Percentiles rank a stretch among this genome's conserved stretches.
Conservation (phyloP, 2,113 vertebrate species). For the Narcine bancroftii region DNA sequence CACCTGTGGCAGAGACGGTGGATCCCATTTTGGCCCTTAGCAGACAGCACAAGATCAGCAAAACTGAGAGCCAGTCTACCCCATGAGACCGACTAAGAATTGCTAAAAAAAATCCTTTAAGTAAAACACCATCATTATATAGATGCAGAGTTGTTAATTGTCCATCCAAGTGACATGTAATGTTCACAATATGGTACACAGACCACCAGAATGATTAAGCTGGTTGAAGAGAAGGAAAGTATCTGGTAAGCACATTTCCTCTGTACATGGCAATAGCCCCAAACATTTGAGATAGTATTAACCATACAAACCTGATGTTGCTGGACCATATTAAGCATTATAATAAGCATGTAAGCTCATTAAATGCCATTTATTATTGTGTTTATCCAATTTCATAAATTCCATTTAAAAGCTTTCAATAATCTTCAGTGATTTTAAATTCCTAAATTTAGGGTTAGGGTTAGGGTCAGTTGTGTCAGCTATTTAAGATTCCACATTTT, state of each 20-base stretch:
- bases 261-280: neutral
- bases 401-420: neutral
- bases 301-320: slow-evolving; percentile 21
- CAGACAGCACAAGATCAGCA: too few species aligned
- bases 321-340: neutral
- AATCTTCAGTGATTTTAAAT: neutral
- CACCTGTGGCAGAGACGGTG: too few species aligned
- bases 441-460: too few species aligned
- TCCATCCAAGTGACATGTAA: neutral
- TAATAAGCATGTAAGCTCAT: neutral
- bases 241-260: neutral
- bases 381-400: neutral
- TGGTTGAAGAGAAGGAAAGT: neutral
- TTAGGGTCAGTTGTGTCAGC: neutral
- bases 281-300: neutral
- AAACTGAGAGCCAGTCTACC: too few species aligned
- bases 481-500: neutral
- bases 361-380: neutral
- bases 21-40: too few species aligned
- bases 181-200: neutral
- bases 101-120: neutral
- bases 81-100: neutral
- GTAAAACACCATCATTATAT: neutral
- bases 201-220: neutral
- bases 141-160: neutral